Base-by-base conservation (phyloP, 2,888 invertebrate species). In the Macrophya annulata region DNA sequence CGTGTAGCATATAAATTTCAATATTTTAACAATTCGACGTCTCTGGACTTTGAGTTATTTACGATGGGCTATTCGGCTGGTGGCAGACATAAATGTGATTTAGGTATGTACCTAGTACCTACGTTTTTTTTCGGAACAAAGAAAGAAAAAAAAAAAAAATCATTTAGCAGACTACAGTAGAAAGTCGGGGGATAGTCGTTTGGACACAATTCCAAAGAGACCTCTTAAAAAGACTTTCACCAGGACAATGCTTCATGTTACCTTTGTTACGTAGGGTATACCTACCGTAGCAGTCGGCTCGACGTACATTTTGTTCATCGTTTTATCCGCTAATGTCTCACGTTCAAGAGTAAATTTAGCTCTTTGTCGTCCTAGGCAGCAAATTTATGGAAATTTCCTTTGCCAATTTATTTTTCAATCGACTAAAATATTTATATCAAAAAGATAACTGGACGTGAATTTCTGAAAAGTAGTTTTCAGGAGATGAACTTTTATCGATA, bases 281-380 rank as follows among this genome's bases (percentile, higher is more conserved):
- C 31, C 31, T 31, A 48, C 45, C 12, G 45, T 48, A 10, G n/a
- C n/a, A 55, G n/a, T 55, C n/a, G 55, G n/a, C n/a, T 55, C 17
- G 55, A 55, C 55, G n/a, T 17, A 55, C 55, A 55, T 17, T n/a
- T 55, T n/a, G 55, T 3, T 55, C 55, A 55, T 55, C 55, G 55
- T 55, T 55, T n/a, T n/a, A 55, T 55, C 55, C 55, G 55, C 55
- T 55, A 55, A 55, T 55, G 55, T 55, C 55, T n/a, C 55, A 55
- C 55, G 55, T 55, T 55, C n/a, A n/a, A n/a, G 17, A 55, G 0
- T n/a, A n/a, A n/a, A 55, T 55, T 55, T 3, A 55, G 55, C 55
- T 55, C 55, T 55, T 55, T n/a, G 55, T n/a, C 6, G n/a, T n/a
- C 55, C 3, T 17, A 55, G 17, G 55, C n/a, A 55, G 4, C 55